phyloP scores from a whole-genome alignment of 35 echinoderm and acorn worm species.

The Chiridota heheva region DNA sequence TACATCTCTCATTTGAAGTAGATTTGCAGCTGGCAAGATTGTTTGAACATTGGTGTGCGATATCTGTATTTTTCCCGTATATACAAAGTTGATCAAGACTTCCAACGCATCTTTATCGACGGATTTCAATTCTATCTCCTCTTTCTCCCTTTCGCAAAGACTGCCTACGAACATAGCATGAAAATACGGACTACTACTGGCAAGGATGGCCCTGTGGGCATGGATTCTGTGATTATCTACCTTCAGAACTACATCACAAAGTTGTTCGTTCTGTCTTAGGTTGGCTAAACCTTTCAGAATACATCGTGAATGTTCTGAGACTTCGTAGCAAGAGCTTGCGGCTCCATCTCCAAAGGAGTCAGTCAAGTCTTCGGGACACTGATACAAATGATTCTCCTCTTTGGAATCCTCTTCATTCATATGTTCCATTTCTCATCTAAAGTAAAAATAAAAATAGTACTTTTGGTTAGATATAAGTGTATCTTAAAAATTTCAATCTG shows the following conservation, averaged over 20 bases:
- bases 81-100: constrained; percentile 76
- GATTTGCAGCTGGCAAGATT: constrained; percentile 76
- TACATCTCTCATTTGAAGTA: constrained; percentile 87
- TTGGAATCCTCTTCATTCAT: too few relatives aligned
- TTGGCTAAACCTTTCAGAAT: constrained; percentile 49
- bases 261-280: constrained; percentile 56
- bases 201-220: constrained; percentile 75
- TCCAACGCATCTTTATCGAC: constrained; percentile 74
- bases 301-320: constrained; percentile 49
- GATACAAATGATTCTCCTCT: too few relatives aligned
- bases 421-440: too few relatives aligned
- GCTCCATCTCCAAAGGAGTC: too few relatives aligned
- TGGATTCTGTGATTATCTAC: constrained; percentile 58
- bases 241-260: constrained; percentile 76
- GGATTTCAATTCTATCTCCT: constrained; percentile 92
- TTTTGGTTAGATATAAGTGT: too few relatives aligned
- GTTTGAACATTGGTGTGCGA: constrained; percentile 85
- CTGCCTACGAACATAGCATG: constrained; percentile 92
- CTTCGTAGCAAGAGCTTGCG: constrained; percentile 41
- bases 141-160: constrained; percentile 77
- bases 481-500: too few relatives aligned
- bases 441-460: too few relatives aligned
- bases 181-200: constrained; percentile 90
- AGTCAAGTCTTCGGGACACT: too few relatives aligned
- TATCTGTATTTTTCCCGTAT: constrained; percentile 85